phyloP scores from a whole-genome alignment of 2,888 invertebrate species.

The Penaeus monodon region DNA sequence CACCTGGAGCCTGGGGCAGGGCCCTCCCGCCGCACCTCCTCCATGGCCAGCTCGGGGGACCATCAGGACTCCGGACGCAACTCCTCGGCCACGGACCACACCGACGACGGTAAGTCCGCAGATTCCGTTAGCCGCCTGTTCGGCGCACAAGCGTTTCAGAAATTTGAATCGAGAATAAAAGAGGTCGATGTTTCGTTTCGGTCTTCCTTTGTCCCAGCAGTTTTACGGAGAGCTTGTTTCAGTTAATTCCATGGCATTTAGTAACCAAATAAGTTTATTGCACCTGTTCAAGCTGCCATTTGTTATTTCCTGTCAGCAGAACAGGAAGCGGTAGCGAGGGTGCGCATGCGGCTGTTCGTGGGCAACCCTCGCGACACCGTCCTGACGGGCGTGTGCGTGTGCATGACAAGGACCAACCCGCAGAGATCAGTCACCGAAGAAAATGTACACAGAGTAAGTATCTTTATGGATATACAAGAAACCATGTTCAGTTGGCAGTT shows the following conservation, averaged over 20 bases:
- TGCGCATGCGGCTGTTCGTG: constrained; percentile 56
- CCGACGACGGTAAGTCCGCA: constrained; percentile 37
- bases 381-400: constrained; percentile 58
- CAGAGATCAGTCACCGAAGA: constrained; percentile 89
- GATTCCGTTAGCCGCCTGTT: no score
- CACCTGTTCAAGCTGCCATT: no score
- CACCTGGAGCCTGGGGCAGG: constrained; percentile 42
- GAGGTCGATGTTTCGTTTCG: no score
- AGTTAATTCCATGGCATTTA: no score
- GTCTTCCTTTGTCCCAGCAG: no score
- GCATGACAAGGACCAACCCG: constrained; percentile 83
- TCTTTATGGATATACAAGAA: no score
- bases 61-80: constrained; percentile 46
- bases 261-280: no score
- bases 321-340: constrained; percentile 10
- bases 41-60: constrained; percentile 42
- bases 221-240: no score
- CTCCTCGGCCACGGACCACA: constrained; percentile 55
- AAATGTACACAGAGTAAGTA: constrained; percentile 84
- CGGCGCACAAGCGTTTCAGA: no score
- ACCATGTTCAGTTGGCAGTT: no score
- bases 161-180: no score
- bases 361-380: constrained; percentile 54
- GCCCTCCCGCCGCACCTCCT: constrained; percentile 43
- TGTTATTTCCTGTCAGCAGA: constrained; percentile 15